Evolutionary conservation across 2,888 invertebrate genomes (phyloP).

Genomic region (Anoplius nigerrimus): DNA sequence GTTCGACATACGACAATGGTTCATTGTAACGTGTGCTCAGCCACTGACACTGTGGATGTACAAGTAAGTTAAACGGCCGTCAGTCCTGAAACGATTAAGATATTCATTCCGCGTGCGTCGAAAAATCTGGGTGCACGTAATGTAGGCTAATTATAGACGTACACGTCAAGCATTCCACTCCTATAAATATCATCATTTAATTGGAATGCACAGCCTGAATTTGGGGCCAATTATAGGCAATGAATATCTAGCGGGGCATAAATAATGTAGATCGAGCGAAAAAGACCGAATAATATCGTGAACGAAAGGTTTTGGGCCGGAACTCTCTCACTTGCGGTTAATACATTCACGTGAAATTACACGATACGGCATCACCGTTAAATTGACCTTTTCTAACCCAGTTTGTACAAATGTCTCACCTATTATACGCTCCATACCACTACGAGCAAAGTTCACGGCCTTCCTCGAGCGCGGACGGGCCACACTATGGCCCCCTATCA

Average conservation of each 20-base stretch:
- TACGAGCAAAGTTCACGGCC: background rate
- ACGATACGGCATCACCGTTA: constrained; percentile 27
- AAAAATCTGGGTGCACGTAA: too few species aligned
- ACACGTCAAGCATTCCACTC: too few species aligned
- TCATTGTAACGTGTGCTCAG: constrained; percentile 92
- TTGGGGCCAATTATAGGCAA: constrained; percentile 35
- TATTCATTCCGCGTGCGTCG: background rate
- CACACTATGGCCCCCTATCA: constrained; percentile 18
- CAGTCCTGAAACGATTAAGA: background rate
- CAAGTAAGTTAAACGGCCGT: constrained; percentile 77
- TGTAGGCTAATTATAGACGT: too few species aligned
- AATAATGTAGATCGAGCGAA: constrained; percentile 1
- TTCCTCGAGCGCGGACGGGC: background rate
- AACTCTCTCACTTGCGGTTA: constrained; percentile 13
- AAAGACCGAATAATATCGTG: too few species aligned
- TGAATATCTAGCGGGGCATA: background rate
- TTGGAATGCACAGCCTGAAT: constrained; percentile 1
- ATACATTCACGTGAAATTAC: constrained; percentile 24
- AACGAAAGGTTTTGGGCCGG: background rate
- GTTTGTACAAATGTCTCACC: constrained; percentile 42
- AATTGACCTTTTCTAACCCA: constrained; percentile 56
- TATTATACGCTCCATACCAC: background rate
- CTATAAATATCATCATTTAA: constrained; percentile 31
- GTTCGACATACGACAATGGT: constrained; percentile 97
- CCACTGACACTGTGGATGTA: constrained; percentile 96